These are phyloP conservation scores for Cynocephalus volans DNA, from an alignment of 2,113 vertebrate genomes.

Conservation along the genomic window DNA sequence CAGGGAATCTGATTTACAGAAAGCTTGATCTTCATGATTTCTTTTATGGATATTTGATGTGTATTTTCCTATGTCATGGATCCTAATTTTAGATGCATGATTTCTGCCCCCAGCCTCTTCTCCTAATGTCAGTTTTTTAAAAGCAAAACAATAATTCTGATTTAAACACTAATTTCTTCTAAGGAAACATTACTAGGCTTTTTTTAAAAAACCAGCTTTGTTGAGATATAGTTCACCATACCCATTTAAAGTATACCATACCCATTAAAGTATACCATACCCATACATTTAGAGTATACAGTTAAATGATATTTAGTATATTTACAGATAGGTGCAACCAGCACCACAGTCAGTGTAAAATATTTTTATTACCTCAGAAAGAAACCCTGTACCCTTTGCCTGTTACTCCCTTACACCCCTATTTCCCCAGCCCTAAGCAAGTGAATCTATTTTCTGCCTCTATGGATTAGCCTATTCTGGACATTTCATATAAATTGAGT, in stretches of 20 bases:
- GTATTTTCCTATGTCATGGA: background rate
- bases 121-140: background rate
- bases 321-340: background rate
- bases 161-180: background rate
- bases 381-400: background rate
- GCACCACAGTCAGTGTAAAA: background rate
- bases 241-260: background rate
- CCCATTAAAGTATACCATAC: too few species aligned
- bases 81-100: background rate
- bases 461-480: background rate
- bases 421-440: background rate
- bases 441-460: background rate
- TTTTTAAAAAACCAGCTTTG: background rate
- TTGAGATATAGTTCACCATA: background rate
- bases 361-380: background rate
- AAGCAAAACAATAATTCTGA: background rate
- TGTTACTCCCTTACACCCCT: background rate
- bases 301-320: background rate
- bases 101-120: background rate
- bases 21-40: background rate
- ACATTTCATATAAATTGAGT: background rate
- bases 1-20: background rate
- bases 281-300: background rate
- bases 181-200: background rate
- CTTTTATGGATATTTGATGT: background rate